Evolutionary conservation across 2,113 vertebrate genomes (phyloP).

Genomic region (Ivindomyrus marchei): DNA sequence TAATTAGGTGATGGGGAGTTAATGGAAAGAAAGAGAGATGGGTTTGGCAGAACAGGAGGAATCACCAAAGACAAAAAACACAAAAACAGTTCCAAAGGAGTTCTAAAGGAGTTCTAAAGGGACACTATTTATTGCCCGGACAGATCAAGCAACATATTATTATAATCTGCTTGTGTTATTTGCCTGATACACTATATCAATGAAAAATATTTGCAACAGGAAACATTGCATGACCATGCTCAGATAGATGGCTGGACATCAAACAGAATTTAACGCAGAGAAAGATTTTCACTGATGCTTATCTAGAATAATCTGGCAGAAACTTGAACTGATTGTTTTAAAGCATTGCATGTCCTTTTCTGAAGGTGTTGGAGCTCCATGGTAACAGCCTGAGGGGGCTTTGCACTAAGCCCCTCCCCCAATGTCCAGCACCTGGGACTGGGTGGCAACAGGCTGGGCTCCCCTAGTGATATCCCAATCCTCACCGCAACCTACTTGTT

Average conservation of each 20-base stretch:
- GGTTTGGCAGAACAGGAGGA: neutral
- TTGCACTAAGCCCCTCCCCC: conserved; percentile 39
- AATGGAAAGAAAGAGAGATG: neutral
- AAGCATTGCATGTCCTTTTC: neutral
- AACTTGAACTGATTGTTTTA: neutral
- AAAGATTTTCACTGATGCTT: neutral
- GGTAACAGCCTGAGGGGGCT: conserved; percentile 52
- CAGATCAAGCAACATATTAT: neutral
- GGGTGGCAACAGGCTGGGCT: conserved; percentile 61
- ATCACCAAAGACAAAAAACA: neutral
- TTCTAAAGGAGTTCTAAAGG: neutral
- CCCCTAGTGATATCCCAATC: conserved; percentile 40
- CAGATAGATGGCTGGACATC: neutral
- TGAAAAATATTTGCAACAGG: neutral
- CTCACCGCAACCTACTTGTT: conserved; percentile 68
- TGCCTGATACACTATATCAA: neutral
- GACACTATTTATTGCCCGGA: neutral
- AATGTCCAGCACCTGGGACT: conserved; percentile 63
- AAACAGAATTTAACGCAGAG: neutral
- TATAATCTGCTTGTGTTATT: neutral
- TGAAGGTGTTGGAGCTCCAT: conserved; percentile 76
- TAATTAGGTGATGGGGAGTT: neutral
- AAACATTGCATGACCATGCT: neutral
- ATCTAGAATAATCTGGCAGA: neutral
- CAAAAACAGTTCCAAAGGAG: neutral